A percentile compares a stretch with the other conserved stretches of the same genome.
These are phyloP conservation scores for Neosilurus mollespiculum DNA, from an alignment of 2,797 vertebrate genomes.

Conservation along the genomic window DNA sequence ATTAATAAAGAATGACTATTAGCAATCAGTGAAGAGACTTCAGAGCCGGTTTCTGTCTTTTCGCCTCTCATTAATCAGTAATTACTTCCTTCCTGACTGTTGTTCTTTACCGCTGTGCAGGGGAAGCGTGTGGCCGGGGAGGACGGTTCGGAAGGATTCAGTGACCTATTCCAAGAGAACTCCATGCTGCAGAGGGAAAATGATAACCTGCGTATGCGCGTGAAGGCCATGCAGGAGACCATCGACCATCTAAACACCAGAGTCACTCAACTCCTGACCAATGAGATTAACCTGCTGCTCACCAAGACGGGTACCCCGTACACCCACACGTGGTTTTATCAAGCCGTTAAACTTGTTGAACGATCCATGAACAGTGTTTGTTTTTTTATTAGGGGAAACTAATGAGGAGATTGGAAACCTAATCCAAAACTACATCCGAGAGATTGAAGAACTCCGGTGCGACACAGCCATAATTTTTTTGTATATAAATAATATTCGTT, in stretches of 20 bases:
- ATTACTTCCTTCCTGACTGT: background rate
- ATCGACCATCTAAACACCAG: constrained; percentile 91
- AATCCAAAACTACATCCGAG: constrained; percentile 94
- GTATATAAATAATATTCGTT: background rate
- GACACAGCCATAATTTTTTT: background rate
- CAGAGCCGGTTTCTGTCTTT: background rate
- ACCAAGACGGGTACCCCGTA: constrained; percentile 83
- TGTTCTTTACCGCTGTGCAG: constrained; percentile 63
- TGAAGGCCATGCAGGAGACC: constrained; percentile 98
- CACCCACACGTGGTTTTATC: background rate
- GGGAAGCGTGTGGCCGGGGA: constrained; percentile 89
- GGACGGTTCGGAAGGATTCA: constrained; percentile 86
- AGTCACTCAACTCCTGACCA: constrained; percentile 90
- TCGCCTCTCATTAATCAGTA: background rate
- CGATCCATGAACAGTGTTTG: background rate
- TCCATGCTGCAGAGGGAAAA: constrained; percentile 92
- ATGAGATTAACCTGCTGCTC: constrained; percentile 86
- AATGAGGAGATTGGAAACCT: constrained; percentile 89
- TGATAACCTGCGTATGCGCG: constrained; percentile 82
- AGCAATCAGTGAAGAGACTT: constrained; percentile 14
- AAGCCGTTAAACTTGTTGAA: background rate
- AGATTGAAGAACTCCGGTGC: constrained; percentile 94
- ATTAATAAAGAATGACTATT: constrained; percentile 32
- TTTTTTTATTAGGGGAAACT: constrained; percentile 76
- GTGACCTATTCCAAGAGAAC: constrained; percentile 90